A percentile compares a stretch with the other conserved stretches of the same genome.
These are phyloP conservation scores for Drosophila trichaetosa DNA, from an alignment of 2,888 invertebrate genomes.

Conservation along the genomic window DNA sequence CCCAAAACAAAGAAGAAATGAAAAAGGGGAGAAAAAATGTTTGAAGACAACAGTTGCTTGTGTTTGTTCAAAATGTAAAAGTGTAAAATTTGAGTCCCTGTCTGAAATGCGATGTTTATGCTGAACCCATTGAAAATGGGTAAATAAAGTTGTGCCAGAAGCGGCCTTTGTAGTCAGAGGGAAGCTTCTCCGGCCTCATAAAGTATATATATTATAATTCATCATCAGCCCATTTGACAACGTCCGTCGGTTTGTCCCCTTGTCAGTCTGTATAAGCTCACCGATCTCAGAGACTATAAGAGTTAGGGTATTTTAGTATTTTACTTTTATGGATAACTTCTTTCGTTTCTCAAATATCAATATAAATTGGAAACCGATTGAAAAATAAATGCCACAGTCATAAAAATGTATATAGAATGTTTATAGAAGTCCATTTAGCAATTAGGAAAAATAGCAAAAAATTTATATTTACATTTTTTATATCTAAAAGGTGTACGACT, in stretches of 20 bases:
- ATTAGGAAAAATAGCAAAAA: not conserved
- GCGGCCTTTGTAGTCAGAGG: too few relatives aligned
- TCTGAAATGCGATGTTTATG: not conserved
- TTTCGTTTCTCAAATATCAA: not conserved
- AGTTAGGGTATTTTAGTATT: not conserved
- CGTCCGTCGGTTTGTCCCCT: not conserved
- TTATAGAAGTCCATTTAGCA: not conserved
- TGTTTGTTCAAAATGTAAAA: not conserved
- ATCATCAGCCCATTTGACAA: not conserved
- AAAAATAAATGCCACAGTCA: not conserved
- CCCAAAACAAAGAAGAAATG: not conserved
- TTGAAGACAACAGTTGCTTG: not conserved
- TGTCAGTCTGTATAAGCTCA: not conserved
- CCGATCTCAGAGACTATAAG: not conserved
- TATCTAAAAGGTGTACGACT: not conserved
- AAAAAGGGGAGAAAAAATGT: not conserved
- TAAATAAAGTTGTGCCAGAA: not conserved
- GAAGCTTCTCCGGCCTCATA: not conserved
- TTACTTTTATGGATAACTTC: not conserved
- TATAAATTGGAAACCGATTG: not conserved
- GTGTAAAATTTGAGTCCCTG: not conserved
- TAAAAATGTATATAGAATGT: not conserved
- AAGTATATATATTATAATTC: not conserved
- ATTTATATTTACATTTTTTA: rapidly evolving
- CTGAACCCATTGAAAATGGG: not conserved